These are phyloP conservation scores for Brotogeris chrysoptera DNA, from an alignment of 2,797 vertebrate genomes.

Conservation along the genomic window DNA sequence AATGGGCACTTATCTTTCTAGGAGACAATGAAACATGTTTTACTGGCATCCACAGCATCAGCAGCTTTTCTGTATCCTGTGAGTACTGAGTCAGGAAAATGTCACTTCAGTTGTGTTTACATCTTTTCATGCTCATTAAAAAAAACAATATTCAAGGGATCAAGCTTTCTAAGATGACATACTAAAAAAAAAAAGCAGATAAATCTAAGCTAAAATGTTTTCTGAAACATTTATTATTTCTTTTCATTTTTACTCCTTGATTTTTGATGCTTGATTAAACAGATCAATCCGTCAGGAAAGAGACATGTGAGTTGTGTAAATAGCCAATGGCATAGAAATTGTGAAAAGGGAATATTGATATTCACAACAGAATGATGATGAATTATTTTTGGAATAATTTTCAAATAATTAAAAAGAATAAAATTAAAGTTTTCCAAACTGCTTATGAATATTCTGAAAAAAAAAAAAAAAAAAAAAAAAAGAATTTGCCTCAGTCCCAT, in stretches of 20 bases:
- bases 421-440: neutral
- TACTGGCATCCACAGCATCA: neutral
- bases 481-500: neutral
- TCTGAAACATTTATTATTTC: neutral
- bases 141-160: neutral
- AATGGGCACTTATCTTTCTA: neutral
- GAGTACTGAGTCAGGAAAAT: conserved; percentile 44
- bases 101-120: conserved; percentile 16
- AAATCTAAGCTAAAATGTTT: neutral
- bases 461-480: neutral
- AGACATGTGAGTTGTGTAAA: neutral
- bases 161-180: neutral
- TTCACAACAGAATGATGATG: neutral
- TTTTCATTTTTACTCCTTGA: neutral
- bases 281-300: neutral
- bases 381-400: neutral
- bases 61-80: neutral
- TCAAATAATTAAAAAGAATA: neutral
- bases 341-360: neutral
- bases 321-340: neutral
- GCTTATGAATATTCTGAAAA: neutral
- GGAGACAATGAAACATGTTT: conserved; percentile 23
- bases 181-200: neutral
- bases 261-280: neutral
- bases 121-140: neutral